Evolutionary conservation across 2,113 vertebrate genomes (phyloP).

Genomic region (Nipponia nippon): DNA sequence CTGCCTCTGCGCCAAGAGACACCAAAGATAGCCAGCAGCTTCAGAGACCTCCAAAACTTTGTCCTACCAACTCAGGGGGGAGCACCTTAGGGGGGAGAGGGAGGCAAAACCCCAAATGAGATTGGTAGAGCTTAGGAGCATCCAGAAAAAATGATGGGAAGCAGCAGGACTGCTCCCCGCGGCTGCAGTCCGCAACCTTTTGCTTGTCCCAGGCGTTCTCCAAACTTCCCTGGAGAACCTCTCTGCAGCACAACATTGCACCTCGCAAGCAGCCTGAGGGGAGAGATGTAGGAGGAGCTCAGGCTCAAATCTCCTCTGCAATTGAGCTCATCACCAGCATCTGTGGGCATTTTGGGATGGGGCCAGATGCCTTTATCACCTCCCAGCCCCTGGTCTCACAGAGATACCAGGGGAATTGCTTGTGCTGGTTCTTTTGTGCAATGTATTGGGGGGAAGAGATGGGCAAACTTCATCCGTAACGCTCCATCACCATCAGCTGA

Average conservation of each 20-base stretch:
- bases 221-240: neutral
- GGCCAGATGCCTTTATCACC: neutral
- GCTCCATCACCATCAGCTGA: neutral
- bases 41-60: neutral
- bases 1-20: neutral
- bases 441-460: accelerated
- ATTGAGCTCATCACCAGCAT: accelerated
- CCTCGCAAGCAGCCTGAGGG: accelerated
- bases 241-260: neutral
- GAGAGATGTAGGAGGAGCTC: accelerated
- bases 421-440: neutral
- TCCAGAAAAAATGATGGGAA: accelerated
- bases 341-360: neutral
- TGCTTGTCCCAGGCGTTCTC: accelerated
- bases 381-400: neutral
- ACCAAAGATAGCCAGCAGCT: neutral
- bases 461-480: accelerated
- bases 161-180: accelerated
- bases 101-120: neutral
- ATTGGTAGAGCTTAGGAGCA: neutral
- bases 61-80: accelerated
- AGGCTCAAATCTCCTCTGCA: neutral
- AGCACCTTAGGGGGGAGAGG: accelerated
- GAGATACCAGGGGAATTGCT: accelerated
- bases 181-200: accelerated